A percentile compares a stretch with the other conserved stretches of the same genome.
These are phyloP conservation scores for Actenoides lindsayi DNA, from an alignment of 2,113 vertebrate species.

Conservation along the genomic window DNA sequence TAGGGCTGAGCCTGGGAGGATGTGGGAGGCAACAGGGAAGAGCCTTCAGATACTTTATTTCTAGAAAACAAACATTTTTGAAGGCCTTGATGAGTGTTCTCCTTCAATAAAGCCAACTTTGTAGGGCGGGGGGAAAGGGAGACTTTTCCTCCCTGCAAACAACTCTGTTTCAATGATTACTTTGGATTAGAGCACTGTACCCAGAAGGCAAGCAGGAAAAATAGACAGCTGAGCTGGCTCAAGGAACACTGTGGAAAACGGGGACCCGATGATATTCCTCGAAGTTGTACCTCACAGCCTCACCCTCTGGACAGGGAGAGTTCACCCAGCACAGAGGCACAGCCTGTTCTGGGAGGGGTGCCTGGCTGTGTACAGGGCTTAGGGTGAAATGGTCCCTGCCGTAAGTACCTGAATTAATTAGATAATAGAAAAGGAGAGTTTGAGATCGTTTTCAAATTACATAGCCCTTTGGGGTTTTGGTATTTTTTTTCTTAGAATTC, in stretches of 20 bases:
- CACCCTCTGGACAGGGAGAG: neutral
- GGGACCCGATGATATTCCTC: neutral
- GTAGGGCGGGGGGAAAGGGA: neutral
- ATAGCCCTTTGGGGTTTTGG: accelerated
- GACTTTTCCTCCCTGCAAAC: neutral
- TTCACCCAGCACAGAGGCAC: neutral
- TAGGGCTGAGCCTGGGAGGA: neutral
- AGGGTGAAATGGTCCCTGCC: neutral
- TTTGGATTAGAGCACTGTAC: neutral
- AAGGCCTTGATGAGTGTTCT: conserved; percentile 6
- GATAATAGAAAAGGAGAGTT: neutral
- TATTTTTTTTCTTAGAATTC: neutral
- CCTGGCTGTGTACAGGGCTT: neutral
- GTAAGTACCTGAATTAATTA: neutral
- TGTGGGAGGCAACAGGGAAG: conserved; percentile 30
- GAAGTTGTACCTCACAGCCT: neutral
- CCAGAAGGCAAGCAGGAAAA: neutral
- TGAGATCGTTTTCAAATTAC: neutral
- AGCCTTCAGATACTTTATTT: conserved; percentile 44
- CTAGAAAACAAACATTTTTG: conserved; percentile 47
- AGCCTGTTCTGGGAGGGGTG: neutral
- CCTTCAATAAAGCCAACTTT: conserved; percentile 7
- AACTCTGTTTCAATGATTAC: neutral
- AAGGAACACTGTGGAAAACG: neutral
- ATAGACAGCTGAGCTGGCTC: neutral